Percentiles rank a stretch among this genome's conserved stretches.
Conservation (phyloP, 2,797 vertebrate genomes). For the Cuniculus paca region DNA sequence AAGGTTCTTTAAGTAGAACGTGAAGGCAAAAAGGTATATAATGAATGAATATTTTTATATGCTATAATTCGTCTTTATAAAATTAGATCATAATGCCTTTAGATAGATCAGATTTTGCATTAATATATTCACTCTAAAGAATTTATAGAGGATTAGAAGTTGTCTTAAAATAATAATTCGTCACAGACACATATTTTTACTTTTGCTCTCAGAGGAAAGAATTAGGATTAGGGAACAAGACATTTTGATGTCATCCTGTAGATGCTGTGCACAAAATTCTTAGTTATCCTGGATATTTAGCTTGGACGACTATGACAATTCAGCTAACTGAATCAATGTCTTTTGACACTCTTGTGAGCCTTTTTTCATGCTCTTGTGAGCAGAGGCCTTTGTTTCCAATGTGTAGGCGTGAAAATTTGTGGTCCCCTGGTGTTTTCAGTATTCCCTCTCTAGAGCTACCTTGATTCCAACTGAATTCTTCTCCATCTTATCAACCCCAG, state of each 20-base stretch:
- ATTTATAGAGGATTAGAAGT: neutral
- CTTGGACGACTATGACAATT: neutral
- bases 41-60: neutral
- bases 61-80: neutral
- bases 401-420: neutral
- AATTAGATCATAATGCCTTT: neutral
- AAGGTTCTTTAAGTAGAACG: neutral
- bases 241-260: neutral
- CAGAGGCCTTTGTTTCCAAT: neutral
- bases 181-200: neutral
- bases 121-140: neutral
- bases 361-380: too few relatives aligned
- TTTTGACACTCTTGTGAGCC: too few relatives aligned
- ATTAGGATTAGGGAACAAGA: neutral
- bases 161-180: neutral
- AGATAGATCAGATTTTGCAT: neutral
- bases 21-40: neutral
- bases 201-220: neutral
- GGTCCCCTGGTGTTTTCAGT: fast-evolving
- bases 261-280: neutral
- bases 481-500: neutral
- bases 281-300: neutral
- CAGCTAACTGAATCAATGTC: neutral
- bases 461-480: neutral
- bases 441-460: neutral